Evolutionary conservation across 2,888 invertebrate genomes (phyloP), one percentile per base, ranked within the genome.

Genomic region (Tetragonula carbonaria): DNA sequence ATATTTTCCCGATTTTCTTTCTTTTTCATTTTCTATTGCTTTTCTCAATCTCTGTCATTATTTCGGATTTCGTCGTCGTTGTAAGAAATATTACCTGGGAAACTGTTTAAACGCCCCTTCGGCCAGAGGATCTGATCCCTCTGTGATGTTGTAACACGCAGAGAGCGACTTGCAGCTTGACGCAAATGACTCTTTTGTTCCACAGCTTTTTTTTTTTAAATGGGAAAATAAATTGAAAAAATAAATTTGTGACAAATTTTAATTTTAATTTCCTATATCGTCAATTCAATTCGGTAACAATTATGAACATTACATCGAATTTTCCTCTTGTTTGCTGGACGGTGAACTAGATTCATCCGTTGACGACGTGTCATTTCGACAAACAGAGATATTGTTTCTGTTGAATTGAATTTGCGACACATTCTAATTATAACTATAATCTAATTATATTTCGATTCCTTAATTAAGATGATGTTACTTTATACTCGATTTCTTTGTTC

Each of bases 41-140:
- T 51, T 51, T 38, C 11, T 14, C 38, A 1, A 21, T 33, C 23
- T 8, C 21, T 5, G 28, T 50, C 59, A 50, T 13, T 62, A 3
- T 21, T 28, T 53, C 23, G 21, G 18, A 14, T 3, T 45, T 50
- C 63, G 45, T 82, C 57, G 51, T 71, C 33, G 14, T n/a, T 67
- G 50, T 55, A 59, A 45, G 21, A 72, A 16, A 55, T 28, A n/a
- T 83, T 82, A 83, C 82, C 38, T 82, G 28, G 72, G 45, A 68
- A 82, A 62, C 8, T 82, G 72, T n/a, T 33, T 33, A 13, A 83
- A 67, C 38, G 76, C 28, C 8, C 57, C 55, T 6, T 83, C 72
- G 51, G 68, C 14, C 33, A 82, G n/a, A 14, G 67, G 67, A 18
- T 73, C 72, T 38, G 33, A 62, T 53, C 59, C 53, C 11, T 68